Conservation (phyloP, 2,797 vertebrate genomes). For the Melanotaenia trifasciata region DNA sequence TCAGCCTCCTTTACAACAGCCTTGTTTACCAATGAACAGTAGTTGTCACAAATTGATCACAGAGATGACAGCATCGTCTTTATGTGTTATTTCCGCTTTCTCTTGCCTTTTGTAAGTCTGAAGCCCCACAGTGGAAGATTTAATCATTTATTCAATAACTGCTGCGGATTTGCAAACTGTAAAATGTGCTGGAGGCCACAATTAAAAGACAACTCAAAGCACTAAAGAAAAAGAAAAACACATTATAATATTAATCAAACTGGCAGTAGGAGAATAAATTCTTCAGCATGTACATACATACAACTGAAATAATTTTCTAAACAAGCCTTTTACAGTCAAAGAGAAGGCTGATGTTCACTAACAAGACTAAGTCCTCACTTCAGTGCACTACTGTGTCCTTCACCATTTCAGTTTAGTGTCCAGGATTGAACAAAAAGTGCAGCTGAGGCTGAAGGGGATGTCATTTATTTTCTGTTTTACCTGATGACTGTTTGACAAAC, state of each 20-base stretch:
- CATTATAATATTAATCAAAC: constrained; percentile 13
- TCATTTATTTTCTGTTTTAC: neutral
- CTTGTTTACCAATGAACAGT: constrained; percentile 40
- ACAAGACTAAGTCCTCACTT: neutral
- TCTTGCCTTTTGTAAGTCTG: constrained; percentile 18
- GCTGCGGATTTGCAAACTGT: constrained; percentile 14
- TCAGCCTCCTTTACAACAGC: constrained; percentile 1
- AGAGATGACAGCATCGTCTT: constrained; percentile 41
- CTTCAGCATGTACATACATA: neutral
- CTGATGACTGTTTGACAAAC: neutral
- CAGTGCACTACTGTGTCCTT: neutral
- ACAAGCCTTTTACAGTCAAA: constrained; percentile 17
- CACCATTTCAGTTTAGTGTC: neutral
- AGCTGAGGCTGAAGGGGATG: neutral
- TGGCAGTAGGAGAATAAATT: neutral
- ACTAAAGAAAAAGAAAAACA: neutral
- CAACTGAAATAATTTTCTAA: constrained; percentile 4
- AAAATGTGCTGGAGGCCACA: constrained; percentile 18
- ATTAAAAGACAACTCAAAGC: constrained; percentile 13
- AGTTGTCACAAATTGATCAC: constrained; percentile 53
- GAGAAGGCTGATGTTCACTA: neutral
- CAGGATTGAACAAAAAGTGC: neutral
- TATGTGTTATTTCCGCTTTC: constrained; percentile 35
- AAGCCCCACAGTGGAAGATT: constrained; percentile 16
- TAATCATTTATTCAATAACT: constrained; percentile 42